Evolutionary conservation across 2,888 invertebrate genomes (phyloP).

Genomic region (Oligia strigilis): DNA sequence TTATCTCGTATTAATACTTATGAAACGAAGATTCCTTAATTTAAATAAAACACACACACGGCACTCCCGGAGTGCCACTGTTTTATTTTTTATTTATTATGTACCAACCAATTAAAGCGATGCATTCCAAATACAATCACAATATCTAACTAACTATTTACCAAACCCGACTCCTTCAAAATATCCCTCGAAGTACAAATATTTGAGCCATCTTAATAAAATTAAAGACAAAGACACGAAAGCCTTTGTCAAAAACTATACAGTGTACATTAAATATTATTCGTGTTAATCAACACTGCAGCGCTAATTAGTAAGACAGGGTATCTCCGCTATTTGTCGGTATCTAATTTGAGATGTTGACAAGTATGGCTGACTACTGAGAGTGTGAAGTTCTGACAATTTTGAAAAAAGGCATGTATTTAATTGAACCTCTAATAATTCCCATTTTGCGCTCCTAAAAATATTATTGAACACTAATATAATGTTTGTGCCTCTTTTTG

Average conservation of each 20-base stretch:
- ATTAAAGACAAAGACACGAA: constrained; percentile 29
- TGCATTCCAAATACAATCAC: background rate
- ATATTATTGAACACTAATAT: background rate
- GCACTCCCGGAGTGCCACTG: no score
- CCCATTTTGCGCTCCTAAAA: background rate
- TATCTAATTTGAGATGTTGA: constrained; percentile 79
- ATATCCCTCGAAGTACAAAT: constrained; percentile 18
- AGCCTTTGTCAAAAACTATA: constrained; percentile 54
- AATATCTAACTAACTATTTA: background rate
- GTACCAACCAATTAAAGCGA: background rate
- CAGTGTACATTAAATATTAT: constrained; percentile 59
- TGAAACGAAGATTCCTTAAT: background rate
- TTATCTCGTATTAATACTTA: background rate
- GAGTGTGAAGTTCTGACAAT: constrained; percentile 41
- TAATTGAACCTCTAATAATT: background rate
- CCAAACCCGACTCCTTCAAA: constrained; percentile 3
- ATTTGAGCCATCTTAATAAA: constrained; percentile 33
- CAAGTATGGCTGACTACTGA: constrained; percentile 55
- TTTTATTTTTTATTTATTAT: background rate
- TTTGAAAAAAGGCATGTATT: background rate
- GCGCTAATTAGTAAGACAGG: constrained; percentile 75
- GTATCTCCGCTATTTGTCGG: constrained; percentile 76
- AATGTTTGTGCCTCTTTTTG: background rate
- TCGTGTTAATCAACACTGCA: constrained; percentile 62
- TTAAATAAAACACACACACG: no score